Evolutionary conservation across 2,113 vertebrate species (phyloP), one percentile per base, ranked within the genome.

Genomic region (Aegotheles bennettii): DNA sequence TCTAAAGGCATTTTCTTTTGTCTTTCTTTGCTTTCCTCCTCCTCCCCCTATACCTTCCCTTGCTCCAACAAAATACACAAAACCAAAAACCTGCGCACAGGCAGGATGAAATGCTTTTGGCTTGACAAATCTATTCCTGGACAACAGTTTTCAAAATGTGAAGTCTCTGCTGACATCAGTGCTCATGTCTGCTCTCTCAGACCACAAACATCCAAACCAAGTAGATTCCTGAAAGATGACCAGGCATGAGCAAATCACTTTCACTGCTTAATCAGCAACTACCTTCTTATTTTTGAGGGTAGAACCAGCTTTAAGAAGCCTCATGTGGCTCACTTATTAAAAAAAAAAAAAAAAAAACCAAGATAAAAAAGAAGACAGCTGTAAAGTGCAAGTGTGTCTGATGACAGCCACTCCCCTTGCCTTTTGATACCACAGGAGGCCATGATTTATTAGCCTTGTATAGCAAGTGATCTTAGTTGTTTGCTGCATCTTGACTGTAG

Each of bases 131-230:
- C 89, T 85, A 86, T 75, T 95, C 54, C 82, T 71, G 51, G 92
- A 88, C 36, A 95, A 90, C 29, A 9, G 38, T 50, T 56, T 86
- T 70, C 59, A 85, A 85, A 95, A 92, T 35, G 28, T 71, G 56
- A 90, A 51, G 51, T 48, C 28, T 73, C 61, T 92, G 88, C 77
- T 93, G 93, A 85, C 67, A 80, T 47, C 54, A 84, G 64, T 40
- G 43, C 6, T 61, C 17, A 15, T 11, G 33, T 80, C 90, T 88
- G 42, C 42, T 51, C 81, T 87, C 67, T 71, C 88, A 71, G 60
- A 90, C 93, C 94, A 94, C 95, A 94, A 81, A 74, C 51, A 84
- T 77, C 47, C 76, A 88, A 83, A 89, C 88, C 88, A 92, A 70
- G 31, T 5, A 70, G 68, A 93, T 63, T 92, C 76, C 60, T 93